Percentiles rank a stretch among this genome's conserved stretches.
Conservation (phyloP, 2,113 vertebrate genomes). For the Porphyrio hochstetteri region DNA sequence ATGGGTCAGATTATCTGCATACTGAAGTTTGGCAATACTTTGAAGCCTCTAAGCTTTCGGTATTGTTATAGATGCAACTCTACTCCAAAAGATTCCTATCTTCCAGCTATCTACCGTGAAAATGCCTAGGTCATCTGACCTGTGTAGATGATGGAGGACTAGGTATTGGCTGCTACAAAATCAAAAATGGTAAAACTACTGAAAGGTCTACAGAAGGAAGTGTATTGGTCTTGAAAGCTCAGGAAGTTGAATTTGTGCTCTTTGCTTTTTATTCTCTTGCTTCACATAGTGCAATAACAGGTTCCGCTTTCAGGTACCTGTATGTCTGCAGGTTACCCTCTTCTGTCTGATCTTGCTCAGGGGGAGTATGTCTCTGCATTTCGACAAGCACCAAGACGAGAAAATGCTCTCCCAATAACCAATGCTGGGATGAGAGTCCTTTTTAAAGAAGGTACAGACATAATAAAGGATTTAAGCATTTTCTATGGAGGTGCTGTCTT, state of each 20-base stretch:
- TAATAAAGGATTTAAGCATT: constrained; percentile 81
- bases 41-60: background rate
- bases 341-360: constrained; percentile 67
- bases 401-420: constrained; percentile 81
- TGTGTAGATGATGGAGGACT: background rate
- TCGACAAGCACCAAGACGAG: constrained; percentile 85
- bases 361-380: constrained; percentile 85
- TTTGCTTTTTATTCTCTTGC: background rate
- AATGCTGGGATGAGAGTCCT: constrained; percentile 85
- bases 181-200: background rate
- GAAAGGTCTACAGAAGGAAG: background rate
- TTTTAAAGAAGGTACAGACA: constrained; percentile 76
- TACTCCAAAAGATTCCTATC: background rate
- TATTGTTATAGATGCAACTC: background rate
- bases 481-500: constrained; percentile 83
- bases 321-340: background rate
- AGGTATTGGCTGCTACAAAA: background rate
- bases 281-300: background rate
- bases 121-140: background rate
- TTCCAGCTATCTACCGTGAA: background rate
- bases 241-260: background rate
- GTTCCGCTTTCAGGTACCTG: background rate
- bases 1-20: background rate
- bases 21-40: background rate
- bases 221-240: background rate